Evolutionary conservation across 1,140 invertebrate genomes (phyloP).

Genomic region (roundworm (Caenorhabditis elegans)): WBcel235 BX284606.5:16972001-16972500

Average conservation of each 20-base stretch:
- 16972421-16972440: conserved; percentile 27
- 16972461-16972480: neutral
- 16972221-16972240: no score
- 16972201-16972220: no score
- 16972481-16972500: neutral
- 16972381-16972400: neutral
- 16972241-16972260: neutral
- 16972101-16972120: neutral
- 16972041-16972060: neutral
- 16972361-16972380: no score
- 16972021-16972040: neutral
- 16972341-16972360: no score
- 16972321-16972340: no score
- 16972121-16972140: neutral
- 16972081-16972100: neutral
- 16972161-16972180: conserved; percentile 4
- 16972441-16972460: conserved; percentile 16
- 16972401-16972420: conserved; percentile 18
- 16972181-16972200: conserved; percentile 8
- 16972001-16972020: neutral
- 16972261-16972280: neutral
- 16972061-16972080: neutral
- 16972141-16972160: conserved; percentile 1
- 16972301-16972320: no score
- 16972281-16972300: neutral